Conservation (phyloP, 2,888 invertebrate species). For the Acronicta alni region DNA sequence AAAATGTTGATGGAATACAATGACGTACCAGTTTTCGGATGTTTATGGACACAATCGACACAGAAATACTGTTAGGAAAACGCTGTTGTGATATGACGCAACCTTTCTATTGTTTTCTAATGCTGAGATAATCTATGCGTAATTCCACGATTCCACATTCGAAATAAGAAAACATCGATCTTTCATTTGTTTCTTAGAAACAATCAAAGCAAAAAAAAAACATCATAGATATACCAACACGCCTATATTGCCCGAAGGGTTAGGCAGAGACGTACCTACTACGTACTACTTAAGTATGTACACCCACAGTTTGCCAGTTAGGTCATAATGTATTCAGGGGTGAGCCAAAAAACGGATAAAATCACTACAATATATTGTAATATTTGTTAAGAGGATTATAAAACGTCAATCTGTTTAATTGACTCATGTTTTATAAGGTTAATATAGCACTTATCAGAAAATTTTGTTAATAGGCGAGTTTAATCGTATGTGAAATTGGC, state of each 20-base stretch:
- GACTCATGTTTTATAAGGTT: neutral
- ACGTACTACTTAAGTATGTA: too few relatives aligned
- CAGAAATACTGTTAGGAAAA: neutral
- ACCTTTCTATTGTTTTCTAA: conserved; percentile 17
- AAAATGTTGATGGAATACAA: neutral
- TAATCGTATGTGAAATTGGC: conserved; percentile 17
- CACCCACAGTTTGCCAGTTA: too few relatives aligned
- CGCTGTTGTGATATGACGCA: neutral
- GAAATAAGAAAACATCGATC: conserved; percentile 1
- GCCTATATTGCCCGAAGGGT: too few relatives aligned
- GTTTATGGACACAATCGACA: too few relatives aligned
- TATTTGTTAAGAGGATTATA: neutral
- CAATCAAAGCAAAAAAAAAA: too few relatives aligned
- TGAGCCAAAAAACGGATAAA: too few relatives aligned
- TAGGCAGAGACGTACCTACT: too few relatives aligned
- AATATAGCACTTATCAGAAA: neutral
- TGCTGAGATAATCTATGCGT: conserved; percentile 6
- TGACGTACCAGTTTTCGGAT: conserved; percentile 1
- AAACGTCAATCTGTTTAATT: conserved; percentile 11
- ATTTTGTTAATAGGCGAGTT: conserved; percentile 10
- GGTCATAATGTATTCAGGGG: too few relatives aligned
- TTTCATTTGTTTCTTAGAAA: neutral
- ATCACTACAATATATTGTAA: too few relatives aligned
- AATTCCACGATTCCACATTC: neutral
- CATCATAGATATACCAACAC: too few relatives aligned